Evolutionary conservation across 1,140 invertebrate species (phyloP).

Genomic region (Heliconius melpomene): DNA sequence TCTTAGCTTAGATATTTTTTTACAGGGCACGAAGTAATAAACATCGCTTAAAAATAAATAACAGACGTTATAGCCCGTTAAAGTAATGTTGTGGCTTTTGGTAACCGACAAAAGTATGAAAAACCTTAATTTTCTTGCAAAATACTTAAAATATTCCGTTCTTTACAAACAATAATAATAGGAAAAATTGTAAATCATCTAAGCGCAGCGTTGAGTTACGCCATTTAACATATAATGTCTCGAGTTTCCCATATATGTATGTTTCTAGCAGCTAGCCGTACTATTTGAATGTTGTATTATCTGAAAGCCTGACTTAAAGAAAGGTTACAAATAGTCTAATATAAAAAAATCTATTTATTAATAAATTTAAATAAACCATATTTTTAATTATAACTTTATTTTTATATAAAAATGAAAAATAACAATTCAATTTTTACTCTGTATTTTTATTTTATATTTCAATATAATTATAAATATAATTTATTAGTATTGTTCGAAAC

Average conservation of each 20-base stretch:
- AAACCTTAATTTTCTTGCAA: not conserved
- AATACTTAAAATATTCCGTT: not conserved
- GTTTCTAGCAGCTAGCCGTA: too few species aligned
- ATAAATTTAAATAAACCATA: too few species aligned
- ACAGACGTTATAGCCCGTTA: not conserved
- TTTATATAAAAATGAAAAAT: too few species aligned
- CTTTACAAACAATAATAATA: not conserved
- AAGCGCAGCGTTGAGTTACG: not conserved
- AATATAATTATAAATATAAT: too few species aligned
- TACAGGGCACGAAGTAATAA: not conserved
- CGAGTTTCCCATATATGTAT: not conserved
- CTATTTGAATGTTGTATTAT: too few species aligned
- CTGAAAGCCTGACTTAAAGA: too few species aligned
- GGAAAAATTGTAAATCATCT: not conserved
- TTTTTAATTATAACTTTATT: too few species aligned
- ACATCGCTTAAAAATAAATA: not conserved
- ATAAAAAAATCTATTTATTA: too few species aligned
- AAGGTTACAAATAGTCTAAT: too few species aligned
- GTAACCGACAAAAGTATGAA: not conserved
- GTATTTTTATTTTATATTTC: too few species aligned
- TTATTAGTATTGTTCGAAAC: too few species aligned
- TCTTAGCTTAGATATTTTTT: not conserved
- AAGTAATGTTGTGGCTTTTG: slow-evolving; percentile 8
- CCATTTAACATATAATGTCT: not conserved
- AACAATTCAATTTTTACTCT: too few species aligned